Conservation (phyloP, 2,797 vertebrate genomes). For the Falco biarmicus region DNA sequence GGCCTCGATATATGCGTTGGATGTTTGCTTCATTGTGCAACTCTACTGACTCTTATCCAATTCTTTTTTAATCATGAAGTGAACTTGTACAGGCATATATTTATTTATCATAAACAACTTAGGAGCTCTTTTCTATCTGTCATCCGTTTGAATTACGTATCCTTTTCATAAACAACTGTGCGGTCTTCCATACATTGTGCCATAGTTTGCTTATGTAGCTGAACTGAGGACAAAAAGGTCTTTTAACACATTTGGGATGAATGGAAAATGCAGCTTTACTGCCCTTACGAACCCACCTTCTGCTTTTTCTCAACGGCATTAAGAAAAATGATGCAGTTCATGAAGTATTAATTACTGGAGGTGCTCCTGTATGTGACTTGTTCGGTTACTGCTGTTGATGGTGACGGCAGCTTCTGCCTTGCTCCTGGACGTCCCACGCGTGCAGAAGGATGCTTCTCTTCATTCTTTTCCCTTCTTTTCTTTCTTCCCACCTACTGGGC, state of each 20-base stretch:
- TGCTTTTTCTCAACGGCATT: neutral
- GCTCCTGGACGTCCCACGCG: neutral
- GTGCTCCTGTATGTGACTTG: neutral
- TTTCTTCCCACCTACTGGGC: neutral
- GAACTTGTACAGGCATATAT: neutral
- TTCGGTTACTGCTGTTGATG: neutral
- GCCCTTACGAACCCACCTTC: neutral
- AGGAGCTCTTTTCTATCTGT: neutral
- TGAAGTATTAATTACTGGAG: neutral
- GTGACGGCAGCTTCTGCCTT: neutral
- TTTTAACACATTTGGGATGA: neutral
- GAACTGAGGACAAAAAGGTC: neutral
- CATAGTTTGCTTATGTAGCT: neutral
- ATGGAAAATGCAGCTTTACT: neutral
- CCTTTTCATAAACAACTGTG: neutral
- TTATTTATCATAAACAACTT: neutral
- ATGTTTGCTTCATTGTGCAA: constrained; percentile 7
- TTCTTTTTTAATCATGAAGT: neutral
- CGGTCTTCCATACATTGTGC: neutral
- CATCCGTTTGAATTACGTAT: neutral
- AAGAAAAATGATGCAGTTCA: neutral
- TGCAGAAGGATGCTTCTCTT: neutral
- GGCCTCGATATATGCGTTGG: neutral
- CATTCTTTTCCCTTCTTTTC: neutral
- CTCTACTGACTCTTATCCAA: neutral